Base-by-base conservation (phyloP, 2,797 vertebrate genomes). In the Distichodus sexfasciatus region DNA sequence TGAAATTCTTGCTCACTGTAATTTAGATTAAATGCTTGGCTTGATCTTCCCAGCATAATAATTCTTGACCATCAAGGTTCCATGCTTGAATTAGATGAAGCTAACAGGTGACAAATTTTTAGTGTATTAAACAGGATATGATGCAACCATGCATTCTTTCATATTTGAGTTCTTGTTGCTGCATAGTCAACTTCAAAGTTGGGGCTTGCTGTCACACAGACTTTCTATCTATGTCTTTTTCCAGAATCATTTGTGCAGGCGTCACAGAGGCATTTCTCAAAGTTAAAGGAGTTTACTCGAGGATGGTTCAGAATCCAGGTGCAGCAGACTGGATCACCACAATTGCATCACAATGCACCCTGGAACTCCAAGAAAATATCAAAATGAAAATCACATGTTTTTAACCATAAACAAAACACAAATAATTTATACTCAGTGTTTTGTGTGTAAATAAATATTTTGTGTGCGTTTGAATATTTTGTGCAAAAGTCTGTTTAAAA, bases 231-330 rank as follows among this genome's bases (percentile, higher is more conserved):
- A 14, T 64, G 14, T 59, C 9, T 65, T 46, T 9, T 24, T 15
- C 23, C 33, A 75, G 72, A 75, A 46, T 70, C 72, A 17, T 60
- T 66, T 46, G 67, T 75, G 31, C 67, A 75, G 47, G 54, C 66
- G 31, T 23, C 62, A 8, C 51, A 35, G 54, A 69, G 11, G 19
- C 54, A 86, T 73, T 71, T 78, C 76, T 75, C 81, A 62, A 88
- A 87, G 82, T 88, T 86, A 81, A 89, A 87, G 75, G 79, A 84
- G n/a, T 70, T 74, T 1, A 87, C 84, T 58, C 84, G 83, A 82
- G 84, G 86, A 17, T 81, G 90, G 86, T 86, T 90, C 80, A 90
- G 77, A 60, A 81, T 88, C 72, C 76, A 87, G 33, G 60, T 86
- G 62, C 87, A 76, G 73, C 89, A 78, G 46, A 87, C 79, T 68